Evolutionary conservation across 1,140 invertebrate species (phyloP).

Genomic region (Anagrus nilaparvatae): DNA sequence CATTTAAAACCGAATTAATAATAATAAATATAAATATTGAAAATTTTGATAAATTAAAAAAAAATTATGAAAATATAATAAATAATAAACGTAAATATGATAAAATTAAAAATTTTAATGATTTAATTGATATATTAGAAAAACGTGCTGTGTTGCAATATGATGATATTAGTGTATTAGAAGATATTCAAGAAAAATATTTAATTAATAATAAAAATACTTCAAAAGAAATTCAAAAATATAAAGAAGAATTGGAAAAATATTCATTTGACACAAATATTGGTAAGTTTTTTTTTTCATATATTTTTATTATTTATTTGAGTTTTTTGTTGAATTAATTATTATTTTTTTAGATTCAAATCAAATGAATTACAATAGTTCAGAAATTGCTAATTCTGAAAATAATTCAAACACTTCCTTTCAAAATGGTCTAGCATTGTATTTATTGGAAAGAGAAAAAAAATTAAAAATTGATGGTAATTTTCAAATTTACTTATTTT

Average conservation of each 20-base stretch:
- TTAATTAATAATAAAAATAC: slow-evolving; percentile 19
- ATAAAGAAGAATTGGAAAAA: slow-evolving; percentile 19
- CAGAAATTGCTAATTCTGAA: too few relatives aligned
- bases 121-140: slow-evolving; percentile 28
- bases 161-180: slow-evolving; percentile 22
- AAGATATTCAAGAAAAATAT: slow-evolving; percentile 19
- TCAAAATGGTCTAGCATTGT: too few relatives aligned
- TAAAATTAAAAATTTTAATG: slow-evolving; percentile 21
- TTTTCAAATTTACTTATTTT: too few relatives aligned
- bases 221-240: slow-evolving; percentile 17
- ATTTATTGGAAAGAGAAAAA: too few relatives aligned
- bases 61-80: slow-evolving; percentile 19
- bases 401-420: too few relatives aligned
- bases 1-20: too few relatives aligned
- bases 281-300: slow-evolving; percentile 18
- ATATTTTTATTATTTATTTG: not conserved
- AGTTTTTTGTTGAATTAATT: slow-evolving; percentile 4
- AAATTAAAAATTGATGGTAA: too few relatives aligned
- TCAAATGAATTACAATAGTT: too few relatives aligned
- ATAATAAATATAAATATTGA: slow-evolving; percentile 4
- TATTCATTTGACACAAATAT: slow-evolving; percentile 18
- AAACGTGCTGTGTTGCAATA: slow-evolving; percentile 24
- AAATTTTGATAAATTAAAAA: slow-evolving; percentile 21
- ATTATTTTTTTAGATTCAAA: too few relatives aligned
- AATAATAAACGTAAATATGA: slow-evolving; percentile 23